Base-by-base conservation (phyloP, 2,113 vertebrate genomes). In the Percina caprodes region DNA sequence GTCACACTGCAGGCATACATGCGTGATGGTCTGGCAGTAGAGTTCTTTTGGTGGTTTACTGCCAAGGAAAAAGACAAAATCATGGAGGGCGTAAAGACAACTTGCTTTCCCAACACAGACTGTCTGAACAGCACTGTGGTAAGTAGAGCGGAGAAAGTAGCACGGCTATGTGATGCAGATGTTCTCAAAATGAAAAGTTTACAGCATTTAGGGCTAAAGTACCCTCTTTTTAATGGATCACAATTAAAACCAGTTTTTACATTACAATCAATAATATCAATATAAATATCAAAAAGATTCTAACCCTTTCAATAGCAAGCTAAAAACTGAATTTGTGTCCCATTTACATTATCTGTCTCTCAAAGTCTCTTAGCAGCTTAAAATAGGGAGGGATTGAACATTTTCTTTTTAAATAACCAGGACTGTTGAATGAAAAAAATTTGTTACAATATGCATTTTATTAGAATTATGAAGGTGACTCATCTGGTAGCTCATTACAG, bases 51-150 rank as follows among this genome's bases (percentile, higher is more conserved):
- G 59, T 13, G 30, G 4, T 77, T 79, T 30, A n/a, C 7, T 60
- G 63, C 48, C 33, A 23, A 59, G 45, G 16, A 74, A n/a, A 35
- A 62, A 70, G 52, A 68, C 33, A 14, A 54, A 49, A 65, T 52
- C 13, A 11, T 8, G 21, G 39, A 55, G 14, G 19, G 19, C 16
- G 19, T 35, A 19, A 60, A 75, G 51, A 82, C 69, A 21, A 23
- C 11, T 3, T 74, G 51, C 26, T 8, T 6, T 16, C 59, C 30
- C 4, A 12, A 3, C 4, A 52, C 35, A 4, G 65, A 45, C 7
- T 26, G 72, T 56, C 48, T 42, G 55, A 87, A 65, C 63, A 71
- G 33, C 73, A 56, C 60, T 10, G 62, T 82, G 87, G 91, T 92
- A 39, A 68, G 75, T 58, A 10, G 52, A 33, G 55, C 26, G n/a